Base-by-base conservation (phyloP, 2,797 vertebrate species). In the Gymnothorax reevesii region DNA sequence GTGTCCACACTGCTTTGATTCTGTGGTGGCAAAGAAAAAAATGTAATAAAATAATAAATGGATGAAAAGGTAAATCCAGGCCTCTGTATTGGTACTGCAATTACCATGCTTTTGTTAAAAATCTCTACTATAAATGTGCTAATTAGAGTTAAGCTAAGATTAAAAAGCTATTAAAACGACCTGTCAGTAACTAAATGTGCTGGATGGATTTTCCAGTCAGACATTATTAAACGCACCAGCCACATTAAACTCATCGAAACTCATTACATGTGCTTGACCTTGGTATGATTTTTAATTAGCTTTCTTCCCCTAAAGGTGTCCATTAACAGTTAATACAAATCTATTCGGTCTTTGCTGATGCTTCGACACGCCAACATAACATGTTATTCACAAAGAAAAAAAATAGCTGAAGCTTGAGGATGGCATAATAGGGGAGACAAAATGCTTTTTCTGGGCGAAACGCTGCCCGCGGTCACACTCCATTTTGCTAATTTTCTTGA, bases 201-300 rank as follows among this genome's bases (percentile, higher is more conserved):
- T 92, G 93, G 92, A 94, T 94, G 88, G 94, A 95, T 95, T 94
- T 95, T 93, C 91, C 94, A 95, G 94, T 94, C 92, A 92, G 92
- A 93, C 92, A 89, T 93, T 92, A 92, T 94, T 95, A 95, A 93
- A 94, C 93, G 95, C 93, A 95, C 79, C 20, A 83, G 88, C 64
- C 83, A 84, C 94, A 93, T 91, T 93, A 93, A 95, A 95, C 93
- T 95, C 95, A 95, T 94, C 93, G 92, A 92, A 93, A 94, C 93
- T 94, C 95, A 94, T 95, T 95, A 95, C 95, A 95, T 93, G 93
- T 94, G 94, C 94, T 94, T 95, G 95, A 96, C 95, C 95, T 93
- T 94, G 93, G 94, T 95, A 95, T 95, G 94, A 94, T 95, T 96
- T 88, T 95, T 95, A 96, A 95, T 96, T 95, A 95, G 94, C 93